phyloP scores from a whole-genome alignment of 2,797 vertebrate species.

The Nasua narica region DNA sequence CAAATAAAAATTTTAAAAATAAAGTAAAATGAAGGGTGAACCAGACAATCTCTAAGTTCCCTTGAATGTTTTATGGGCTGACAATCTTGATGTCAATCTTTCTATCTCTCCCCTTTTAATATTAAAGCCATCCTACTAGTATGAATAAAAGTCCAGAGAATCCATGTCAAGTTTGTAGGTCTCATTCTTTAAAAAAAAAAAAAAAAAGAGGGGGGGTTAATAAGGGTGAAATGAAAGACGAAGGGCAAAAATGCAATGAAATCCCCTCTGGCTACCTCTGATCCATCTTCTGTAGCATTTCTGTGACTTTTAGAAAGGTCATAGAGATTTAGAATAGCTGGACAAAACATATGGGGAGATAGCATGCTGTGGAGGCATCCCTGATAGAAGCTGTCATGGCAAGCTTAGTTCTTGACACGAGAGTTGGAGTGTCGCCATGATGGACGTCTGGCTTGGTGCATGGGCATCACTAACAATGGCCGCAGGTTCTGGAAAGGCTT shows the following conservation, averaged over 20 bases:
- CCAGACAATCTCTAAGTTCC: slow-evolving; percentile 63
- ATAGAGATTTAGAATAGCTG: not conserved
- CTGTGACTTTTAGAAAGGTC: slow-evolving; percentile 6
- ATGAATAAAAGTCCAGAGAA: not conserved
- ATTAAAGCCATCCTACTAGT: slow-evolving; percentile 59
- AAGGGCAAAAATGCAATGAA: not conserved
- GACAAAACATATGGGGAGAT: not conserved
- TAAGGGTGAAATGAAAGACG: not conserved
- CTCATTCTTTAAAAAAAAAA: not conserved
- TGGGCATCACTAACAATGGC: not conserved
- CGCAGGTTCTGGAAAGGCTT: not conserved
- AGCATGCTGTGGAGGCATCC: not conserved
- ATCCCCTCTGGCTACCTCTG: not conserved
- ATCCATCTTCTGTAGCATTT: slow-evolving; percentile 16
- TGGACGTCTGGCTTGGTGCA: not conserved
- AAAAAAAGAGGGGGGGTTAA: not conserved
- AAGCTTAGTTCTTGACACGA: not conserved
- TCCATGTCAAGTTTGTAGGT: not conserved
- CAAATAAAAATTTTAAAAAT: slow-evolving; percentile 73
- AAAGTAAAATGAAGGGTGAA: slow-evolving; percentile 68
- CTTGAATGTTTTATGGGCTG: slow-evolving; percentile 72
- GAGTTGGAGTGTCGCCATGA: not conserved
- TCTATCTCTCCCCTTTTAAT: slow-evolving; percentile 62
- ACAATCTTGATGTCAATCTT: slow-evolving; percentile 68
- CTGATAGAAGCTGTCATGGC: not conserved